Evolutionary conservation across 2,888 invertebrate genomes (phyloP), one percentile per base, ranked within the genome.

Genomic region (Tromatobia lineatoria): DNA sequence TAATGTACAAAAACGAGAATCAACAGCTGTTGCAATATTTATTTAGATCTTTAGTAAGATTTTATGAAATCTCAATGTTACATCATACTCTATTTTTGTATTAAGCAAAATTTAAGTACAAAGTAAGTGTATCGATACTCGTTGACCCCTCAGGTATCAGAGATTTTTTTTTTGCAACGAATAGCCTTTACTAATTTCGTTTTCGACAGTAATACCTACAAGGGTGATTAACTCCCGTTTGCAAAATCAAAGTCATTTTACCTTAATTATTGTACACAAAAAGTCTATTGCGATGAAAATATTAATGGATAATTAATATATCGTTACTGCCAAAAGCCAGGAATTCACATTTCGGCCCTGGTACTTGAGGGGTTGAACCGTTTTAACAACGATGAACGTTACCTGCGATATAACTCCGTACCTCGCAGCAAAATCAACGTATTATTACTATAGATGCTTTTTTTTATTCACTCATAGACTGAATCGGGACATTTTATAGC

Each of bases 91-190:
- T 18, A 13, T 69, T 69, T 54, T 59, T 57, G 29, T 70, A 34
- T 70, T 76, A 45, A 75, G 52, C 64, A 81, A 52, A 83, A 79
- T 75, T 75, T 47, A 80, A 87, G 87, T 87, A 87, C 87, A 87
- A 87, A 87, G 45, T 83, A 85, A 50, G 71, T 45, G 66, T 74
- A 75, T 64, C 50, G 47, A 75, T 81, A 67, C 45, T 74, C 75
- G 45, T 69, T 59, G n/a, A 61, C 70, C n/a, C 69, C 70, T 42
- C 11, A 54, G 67, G 45, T 54, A 73, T 25, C 47, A 15, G 20
- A 50, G 50, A 54, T 20, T 54, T 54, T 54, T 4, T 54, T 11
- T 20, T 20, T 6, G 54, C 20, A 20, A 54, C 11, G 20, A 20
- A 20, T 4, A 59, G 23, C 34, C 3, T 29, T 15, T 15, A 8